Evolutionary conservation across 2,113 vertebrate genomes (phyloP), one percentile per base, ranked within the genome.

Genomic region (Sprattus sprattus): DNA sequence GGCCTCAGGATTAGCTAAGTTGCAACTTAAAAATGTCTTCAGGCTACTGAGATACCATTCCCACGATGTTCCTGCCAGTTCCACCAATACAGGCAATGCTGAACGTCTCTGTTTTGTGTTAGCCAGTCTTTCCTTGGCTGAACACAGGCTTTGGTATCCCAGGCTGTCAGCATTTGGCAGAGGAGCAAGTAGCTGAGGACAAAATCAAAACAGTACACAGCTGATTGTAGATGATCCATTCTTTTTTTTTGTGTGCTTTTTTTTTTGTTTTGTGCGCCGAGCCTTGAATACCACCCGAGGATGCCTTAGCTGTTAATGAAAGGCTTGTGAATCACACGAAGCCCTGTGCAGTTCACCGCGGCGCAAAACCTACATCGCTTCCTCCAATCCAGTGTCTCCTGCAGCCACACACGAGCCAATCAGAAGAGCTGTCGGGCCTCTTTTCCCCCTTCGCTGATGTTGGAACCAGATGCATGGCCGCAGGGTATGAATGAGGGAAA

Each of bases 381-480:
- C 50, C 18, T 78, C 84, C 22, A 81, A 81, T 84, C 83, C 60
- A 82, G 49, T 82, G 75, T 82, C 47, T 50, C 39, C 8, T 75
- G 45, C 75, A 22, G 84, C 85, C 82, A 86, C 84, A 50, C 84
- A 86, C 84, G 81, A 82, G 85, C 81, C 86, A 86, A 83, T 81
- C 49, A 87, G 85, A 71, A 39, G 16, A 50, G 91, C 92, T 91
- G 90, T 85, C 92, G 88, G 89, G 44, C 89, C 52, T 28, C 1
- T 44, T 49, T 71, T 75, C 32, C 20, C 80, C 22, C 54, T 71
- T 88, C 91, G 89, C 90, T 81, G 67, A 87, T 54, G 89, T 89
- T 90, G 92, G 94, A 92, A 92, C 90, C 71, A 92, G 90, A 92
- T 92, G 89, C 88, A 92, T 84, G 9, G 92, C 94, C 92, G 84